Conservation (phyloP, 23 tunicate genomes). For the Ciona savignyi region DNA sequence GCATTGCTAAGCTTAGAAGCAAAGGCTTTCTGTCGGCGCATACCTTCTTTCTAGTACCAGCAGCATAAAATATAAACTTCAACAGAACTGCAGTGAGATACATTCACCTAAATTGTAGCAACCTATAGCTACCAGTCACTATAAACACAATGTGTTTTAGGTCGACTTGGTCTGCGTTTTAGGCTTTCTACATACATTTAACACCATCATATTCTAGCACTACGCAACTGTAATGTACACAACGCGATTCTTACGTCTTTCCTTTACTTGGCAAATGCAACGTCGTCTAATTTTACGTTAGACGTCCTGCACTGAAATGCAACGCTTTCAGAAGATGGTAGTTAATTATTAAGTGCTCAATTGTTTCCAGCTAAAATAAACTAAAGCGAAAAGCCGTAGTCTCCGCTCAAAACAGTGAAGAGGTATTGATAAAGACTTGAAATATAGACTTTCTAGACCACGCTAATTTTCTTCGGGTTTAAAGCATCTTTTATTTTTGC, state of each 20-base stretch:
- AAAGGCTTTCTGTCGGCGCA: not conserved
- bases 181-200: not conserved
- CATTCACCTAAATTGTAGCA: not conserved
- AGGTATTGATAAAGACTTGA: not conserved
- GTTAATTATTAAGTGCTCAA: too few species aligned
- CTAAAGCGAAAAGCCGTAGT: too few species aligned
- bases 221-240: not conserved
- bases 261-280: not conserved
- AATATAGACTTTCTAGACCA: too few species aligned
- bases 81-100: not conserved
- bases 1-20: slow-evolving; percentile 23
- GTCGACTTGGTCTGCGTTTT: too few species aligned
- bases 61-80: not conserved
- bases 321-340: too few species aligned
- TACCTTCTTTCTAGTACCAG: not conserved
- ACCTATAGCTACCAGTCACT: not conserved
- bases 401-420: not conserved
- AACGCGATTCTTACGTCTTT: not conserved
- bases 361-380: too few species aligned
- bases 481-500: too few species aligned
- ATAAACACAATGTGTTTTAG: too few species aligned
- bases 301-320: not conserved
- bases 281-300: not conserved
- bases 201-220: not conserved
- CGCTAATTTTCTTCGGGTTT: too few species aligned